phyloP scores from a whole-genome alignment of 1,140 invertebrate species.

The Pygmarrhopalites habei region DNA sequence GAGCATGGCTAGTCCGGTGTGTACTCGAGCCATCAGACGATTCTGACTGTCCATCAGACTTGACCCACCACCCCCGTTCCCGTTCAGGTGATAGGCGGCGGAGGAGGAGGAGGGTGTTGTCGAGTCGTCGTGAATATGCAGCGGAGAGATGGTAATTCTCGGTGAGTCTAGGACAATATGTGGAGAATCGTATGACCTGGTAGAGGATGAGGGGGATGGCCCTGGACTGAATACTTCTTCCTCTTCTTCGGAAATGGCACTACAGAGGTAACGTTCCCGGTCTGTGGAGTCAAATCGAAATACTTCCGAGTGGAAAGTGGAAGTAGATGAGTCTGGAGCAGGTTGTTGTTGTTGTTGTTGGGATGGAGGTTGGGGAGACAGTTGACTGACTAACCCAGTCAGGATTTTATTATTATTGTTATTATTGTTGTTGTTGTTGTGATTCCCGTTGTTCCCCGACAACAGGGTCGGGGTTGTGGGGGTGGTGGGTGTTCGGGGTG shows the following conservation, averaged over 20 bases:
- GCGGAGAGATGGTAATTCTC: conserved; percentile 52
- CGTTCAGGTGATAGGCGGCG: no score
- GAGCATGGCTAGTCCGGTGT: conserved; percentile 48
- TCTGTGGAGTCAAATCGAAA: conserved; percentile 51
- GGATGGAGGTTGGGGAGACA: not conserved
- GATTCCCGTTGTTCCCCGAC: no score
- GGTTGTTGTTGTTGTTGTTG: not conserved
- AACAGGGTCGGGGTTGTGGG: no score
- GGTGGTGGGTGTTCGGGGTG: no score
- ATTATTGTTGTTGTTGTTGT: not conserved
- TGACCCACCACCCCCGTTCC: no score
- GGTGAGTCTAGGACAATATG: conserved; percentile 49
- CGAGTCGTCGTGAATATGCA: conserved; percentile 50
- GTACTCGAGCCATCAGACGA: conserved; percentile 39
- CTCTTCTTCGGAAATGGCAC: conserved; percentile 49
- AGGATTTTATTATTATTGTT: conserved; percentile 1
- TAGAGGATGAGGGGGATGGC: conserved; percentile 49
- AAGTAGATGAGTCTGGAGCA: not conserved
- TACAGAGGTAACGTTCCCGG: conserved; percentile 44
- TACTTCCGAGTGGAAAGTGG: conserved; percentile 43
- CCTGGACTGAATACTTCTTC: conserved; percentile 54
- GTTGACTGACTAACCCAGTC: not conserved
- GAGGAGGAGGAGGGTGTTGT: conserved; percentile 41
- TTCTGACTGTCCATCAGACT: conserved; percentile 41
- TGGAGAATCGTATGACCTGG: conserved; percentile 44